Conservation (phyloP, 2,888 invertebrate genomes). For the Linnaemya tessellans region DNA sequence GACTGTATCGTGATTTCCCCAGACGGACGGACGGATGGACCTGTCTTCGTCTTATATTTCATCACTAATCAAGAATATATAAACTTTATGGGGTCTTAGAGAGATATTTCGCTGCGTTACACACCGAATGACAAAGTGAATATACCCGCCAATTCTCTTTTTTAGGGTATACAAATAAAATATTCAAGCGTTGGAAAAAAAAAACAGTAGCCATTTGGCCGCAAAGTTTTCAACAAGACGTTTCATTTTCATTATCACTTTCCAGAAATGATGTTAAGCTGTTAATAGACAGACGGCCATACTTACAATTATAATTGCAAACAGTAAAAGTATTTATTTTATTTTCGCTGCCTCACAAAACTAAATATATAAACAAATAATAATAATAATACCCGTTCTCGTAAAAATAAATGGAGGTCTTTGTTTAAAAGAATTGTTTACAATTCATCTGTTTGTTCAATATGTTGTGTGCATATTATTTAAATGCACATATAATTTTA, state of each 20-base stretch:
- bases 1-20: no score
- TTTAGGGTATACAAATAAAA: no score
- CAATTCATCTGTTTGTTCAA: constrained; percentile 54
- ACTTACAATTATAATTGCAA: constrained; percentile 3
- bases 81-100: no score
- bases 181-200: no score
- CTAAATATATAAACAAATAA: background rate
- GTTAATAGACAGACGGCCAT: background rate
- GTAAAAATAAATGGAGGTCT: constrained; percentile 46
- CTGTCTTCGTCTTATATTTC: no score
- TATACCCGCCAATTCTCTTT: no score
- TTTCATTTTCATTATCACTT: background rate
- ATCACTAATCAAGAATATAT: no score
- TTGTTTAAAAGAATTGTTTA: constrained; percentile 55
- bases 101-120: no score
- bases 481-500: constrained; percentile 46
- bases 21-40: no score
- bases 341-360: background rate
- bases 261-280: background rate
- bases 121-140: no score
- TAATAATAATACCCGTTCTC: constrained; percentile 2
- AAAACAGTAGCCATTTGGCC: background rate
- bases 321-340: background rate
- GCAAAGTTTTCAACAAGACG: background rate
- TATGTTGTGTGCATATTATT: constrained; percentile 46